Evolutionary conservation across 53 echinoderm and acorn worm genomes (phyloP).

Genomic region (Henricia sp.): DNA sequence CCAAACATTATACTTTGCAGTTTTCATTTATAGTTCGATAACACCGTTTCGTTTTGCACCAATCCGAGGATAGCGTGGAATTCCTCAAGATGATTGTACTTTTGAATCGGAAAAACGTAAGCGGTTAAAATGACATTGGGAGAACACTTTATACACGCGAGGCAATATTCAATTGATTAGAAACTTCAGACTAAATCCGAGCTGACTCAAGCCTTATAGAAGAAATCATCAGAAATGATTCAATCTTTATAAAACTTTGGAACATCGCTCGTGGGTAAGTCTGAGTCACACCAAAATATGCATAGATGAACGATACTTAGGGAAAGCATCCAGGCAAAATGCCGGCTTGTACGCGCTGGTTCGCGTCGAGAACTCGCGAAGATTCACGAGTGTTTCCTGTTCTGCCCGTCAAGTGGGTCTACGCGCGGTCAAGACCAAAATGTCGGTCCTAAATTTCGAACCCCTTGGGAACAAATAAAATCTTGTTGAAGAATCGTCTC

Average conservation of each 20-base stretch:
- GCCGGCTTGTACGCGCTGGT: too few relatives aligned
- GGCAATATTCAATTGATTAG: conserved; percentile 29
- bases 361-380: too few relatives aligned
- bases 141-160: background rate
- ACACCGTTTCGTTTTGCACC: conserved; percentile 5
- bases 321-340: background rate
- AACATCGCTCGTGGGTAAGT: conserved; percentile 6
- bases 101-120: conserved; percentile 8
- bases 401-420: too few relatives aligned
- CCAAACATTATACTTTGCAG: conserved; percentile 24
- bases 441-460: too few relatives aligned
- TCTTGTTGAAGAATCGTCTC: too few relatives aligned
- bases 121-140: conserved; percentile 2
- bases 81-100: conserved; percentile 38
- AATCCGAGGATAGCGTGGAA: background rate
- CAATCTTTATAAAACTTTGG: background rate
- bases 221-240: background rate
- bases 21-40: conserved; percentile 58
- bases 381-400: too few relatives aligned
- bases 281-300: conserved; percentile 6
- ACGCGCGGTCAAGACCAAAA: too few relatives aligned
- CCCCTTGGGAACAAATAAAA: too few relatives aligned
- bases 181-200: too few relatives aligned
- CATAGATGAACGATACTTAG: conserved; percentile 6
- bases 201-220: too few relatives aligned